Evolutionary conservation across 1,140 invertebrate species (phyloP), one percentile per base, ranked within the genome.

Genomic region (Lasioglossum albipes): DNA sequence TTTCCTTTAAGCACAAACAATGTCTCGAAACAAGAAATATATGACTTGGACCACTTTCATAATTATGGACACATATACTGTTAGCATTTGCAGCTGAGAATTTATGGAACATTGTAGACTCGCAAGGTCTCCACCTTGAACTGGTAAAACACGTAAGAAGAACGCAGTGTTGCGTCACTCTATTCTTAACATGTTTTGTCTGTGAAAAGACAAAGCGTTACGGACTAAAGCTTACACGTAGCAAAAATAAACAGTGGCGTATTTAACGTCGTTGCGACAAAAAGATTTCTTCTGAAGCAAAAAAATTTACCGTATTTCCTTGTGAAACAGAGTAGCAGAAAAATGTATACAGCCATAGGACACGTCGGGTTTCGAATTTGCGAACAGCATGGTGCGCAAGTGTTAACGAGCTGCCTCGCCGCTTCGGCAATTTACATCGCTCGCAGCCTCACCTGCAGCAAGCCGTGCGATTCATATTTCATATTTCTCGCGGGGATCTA

Each of bases 401-500:
- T 59, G 57, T 59, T 59, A 59, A 59, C 57, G 20, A 59, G n/a
- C n/a, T 31, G 57, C 16, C 41, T 69, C 31, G 64, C 36, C 49
- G 64, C 64, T 22, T n/a, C 45, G 18, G 12, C 54, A 2, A 45
- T 49, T 31, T 31, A 61, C 36, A 65, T 27, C 74, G 4, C 74
- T 13, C n/a, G 52, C 27, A 27, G 71, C 10, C 59, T 45, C 41
- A 62, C 71, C 71, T 73, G 16, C 67, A 2, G 16, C 59, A 3
- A 77, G 71, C 71, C 85, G 65, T 65, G 73, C 84, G 62, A 84
- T 87, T 87, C 84, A 84, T 87, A 87, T 87, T 84, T 84, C 79
- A 87, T 85, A 87, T 85, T 87, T 79, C 76, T 86, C 74, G 71
- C 74, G 83, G 45, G 66, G 78, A 81, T 86, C 84, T 86, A 76